Evolutionary conservation across 2,888 invertebrate genomes (phyloP), one percentile per base, ranked within the genome.

Genomic region (Didymodactylos carnosus): DNA sequence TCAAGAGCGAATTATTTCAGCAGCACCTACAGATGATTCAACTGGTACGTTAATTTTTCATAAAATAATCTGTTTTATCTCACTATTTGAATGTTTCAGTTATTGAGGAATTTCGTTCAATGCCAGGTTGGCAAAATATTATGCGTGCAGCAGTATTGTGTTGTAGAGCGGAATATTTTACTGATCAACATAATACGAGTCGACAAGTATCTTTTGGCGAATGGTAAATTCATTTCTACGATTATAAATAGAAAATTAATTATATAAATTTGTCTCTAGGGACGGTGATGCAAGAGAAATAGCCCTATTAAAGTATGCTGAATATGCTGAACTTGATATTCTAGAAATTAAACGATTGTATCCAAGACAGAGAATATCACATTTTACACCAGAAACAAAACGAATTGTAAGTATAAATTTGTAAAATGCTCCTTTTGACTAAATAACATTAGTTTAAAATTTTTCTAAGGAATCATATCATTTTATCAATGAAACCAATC

Each of bases 131-230:
- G 87, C 87, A 88, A 85, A 91, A 93, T 73, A 87, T 98, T 76
- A 91, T 94, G 73, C 89, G 94, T 80, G 91, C 95, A 82, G 92
- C 94, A 62, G 90, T 93, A 76, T 88, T 98, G 76, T 98, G 98
- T 87, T 97, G 95, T 85, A 89, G 97, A 79, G 97, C 98, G 78
- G 95, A 97, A 84, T 98, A 98, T 87, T 95, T 95, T 84, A 88
- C 90, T 75, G 92, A 91, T 78, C 94, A 97, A 83, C 93, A 94
- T 62, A 27, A 62, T 14, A 4, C 53, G 11, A 35, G 14, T 62
- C 53, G 53, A 62, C 29, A 29, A 7, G 5, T 11, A 27, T 35
- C 53, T 29, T 8, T 62, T 19, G 53, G 19, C 27, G 53, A 62
- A 62, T 62, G 53, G 53, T 62, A 35, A 35, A 35, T 62, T 62